These are phyloP conservation scores for Temnothorax rugatulus DNA, from an alignment of 2,888 invertebrate genomes.

Conservation along the genomic window DNA sequence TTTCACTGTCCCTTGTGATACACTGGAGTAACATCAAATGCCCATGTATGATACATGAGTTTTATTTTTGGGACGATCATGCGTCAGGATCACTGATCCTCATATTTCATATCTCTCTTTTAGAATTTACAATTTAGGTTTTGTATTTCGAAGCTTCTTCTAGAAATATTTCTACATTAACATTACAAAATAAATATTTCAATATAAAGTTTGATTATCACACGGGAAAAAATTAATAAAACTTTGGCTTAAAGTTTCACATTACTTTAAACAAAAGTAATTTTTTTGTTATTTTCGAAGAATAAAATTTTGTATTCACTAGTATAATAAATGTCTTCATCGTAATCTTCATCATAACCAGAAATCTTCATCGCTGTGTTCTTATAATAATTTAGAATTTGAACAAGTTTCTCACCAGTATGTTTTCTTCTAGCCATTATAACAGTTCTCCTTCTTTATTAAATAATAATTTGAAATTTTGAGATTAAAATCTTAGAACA, in stretches of 20 bases:
- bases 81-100: neutral
- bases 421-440: neutral
- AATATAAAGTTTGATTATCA: neutral
- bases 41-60: neutral
- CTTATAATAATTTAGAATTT: neutral
- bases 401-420: neutral
- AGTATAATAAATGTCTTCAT: neutral
- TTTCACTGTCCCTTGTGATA: neutral
- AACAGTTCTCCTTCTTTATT: neutral
- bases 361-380: neutral
- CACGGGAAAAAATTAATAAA: neutral
- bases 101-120: neutral
- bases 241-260: neutral
- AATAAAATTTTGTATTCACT: neutral
- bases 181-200: neutral
- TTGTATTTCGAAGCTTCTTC: neutral
- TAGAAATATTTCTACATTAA: neutral
- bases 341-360: too few species aligned
- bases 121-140: neutral
- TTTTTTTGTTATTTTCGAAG: neutral
- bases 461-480: neutral
- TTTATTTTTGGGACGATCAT: neutral
- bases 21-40: neutral
- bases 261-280: neutral
- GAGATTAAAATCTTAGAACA: neutral